These are phyloP conservation scores for Diglossa cyanea DNA, from an alignment of 2,797 vertebrate genomes.

Conservation along the genomic window DNA sequence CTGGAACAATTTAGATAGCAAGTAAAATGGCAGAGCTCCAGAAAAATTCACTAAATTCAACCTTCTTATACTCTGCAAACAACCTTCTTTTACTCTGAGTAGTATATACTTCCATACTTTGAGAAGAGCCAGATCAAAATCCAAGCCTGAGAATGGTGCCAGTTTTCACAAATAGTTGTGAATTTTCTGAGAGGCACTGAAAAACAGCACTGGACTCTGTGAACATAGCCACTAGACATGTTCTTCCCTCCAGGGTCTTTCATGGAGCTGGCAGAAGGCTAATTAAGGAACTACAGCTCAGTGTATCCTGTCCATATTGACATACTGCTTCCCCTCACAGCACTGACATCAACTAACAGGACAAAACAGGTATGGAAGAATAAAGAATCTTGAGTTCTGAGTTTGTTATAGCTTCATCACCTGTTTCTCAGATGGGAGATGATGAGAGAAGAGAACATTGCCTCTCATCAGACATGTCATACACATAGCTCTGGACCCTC, in stretches of 20 bases:
- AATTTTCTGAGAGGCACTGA: background rate
- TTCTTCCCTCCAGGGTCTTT: background rate
- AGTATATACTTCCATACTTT: background rate
- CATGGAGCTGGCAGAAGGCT: background rate
- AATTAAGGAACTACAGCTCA: background rate
- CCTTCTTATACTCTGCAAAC: background rate
- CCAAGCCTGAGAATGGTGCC: background rate
- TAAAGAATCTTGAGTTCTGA: background rate
- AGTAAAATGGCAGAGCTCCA: slow-evolving; percentile 21
- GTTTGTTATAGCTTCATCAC: background rate
- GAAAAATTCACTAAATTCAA: background rate
- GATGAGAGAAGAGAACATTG: background rate
- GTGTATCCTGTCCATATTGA: background rate
- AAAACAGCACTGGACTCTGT: background rate
- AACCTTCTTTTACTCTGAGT: background rate
- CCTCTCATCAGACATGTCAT: background rate
- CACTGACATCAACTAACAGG: background rate
- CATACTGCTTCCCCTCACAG: background rate
- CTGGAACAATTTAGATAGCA: background rate
- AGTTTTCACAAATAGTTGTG: background rate
- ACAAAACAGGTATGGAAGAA: background rate
- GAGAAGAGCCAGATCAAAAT: background rate
- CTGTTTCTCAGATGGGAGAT: background rate
- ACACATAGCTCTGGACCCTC: background rate
- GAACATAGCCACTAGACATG: background rate